Conservation (phyloP, 2,888 invertebrate genomes). For the Tinea pellionella region DNA sequence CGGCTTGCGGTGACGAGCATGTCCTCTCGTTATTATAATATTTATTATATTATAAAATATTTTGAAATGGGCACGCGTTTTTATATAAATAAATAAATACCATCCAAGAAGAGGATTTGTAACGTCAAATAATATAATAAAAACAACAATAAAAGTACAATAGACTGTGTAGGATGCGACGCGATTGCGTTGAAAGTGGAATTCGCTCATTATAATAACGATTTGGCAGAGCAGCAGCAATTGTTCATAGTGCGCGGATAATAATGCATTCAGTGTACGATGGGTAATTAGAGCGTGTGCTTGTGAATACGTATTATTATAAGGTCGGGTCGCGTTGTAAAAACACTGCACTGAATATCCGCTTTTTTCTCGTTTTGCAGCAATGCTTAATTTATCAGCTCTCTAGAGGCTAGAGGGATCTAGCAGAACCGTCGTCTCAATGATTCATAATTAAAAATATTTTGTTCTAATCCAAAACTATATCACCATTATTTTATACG, state of each 20-base stretch:
- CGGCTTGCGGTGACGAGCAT: too few species aligned
- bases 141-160: background rate
- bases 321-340: background rate
- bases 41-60: too few species aligned
- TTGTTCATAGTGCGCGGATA: slow-evolving; percentile 3
- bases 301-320: background rate
- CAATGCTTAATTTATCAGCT: too few species aligned
- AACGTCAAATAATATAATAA: background rate
- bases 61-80: too few species aligned
- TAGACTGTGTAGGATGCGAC: background rate
- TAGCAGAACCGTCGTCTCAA: too few species aligned
- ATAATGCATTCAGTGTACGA: background rate
- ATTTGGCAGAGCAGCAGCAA: slow-evolving; percentile 2
- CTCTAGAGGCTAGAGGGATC: too few species aligned
- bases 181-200: background rate
- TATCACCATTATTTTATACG: too few species aligned
- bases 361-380: background rate
- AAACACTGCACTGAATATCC: background rate
- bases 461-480: too few species aligned
- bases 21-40: too few species aligned
- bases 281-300: slow-evolving; percentile 10
- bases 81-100: too few species aligned
- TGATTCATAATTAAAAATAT: too few species aligned
- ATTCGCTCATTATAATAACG: slow-evolving; percentile 5
- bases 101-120: too few species aligned